Evolutionary conservation across 2,797 vertebrate genomes (phyloP).

Genomic region (Sebastes steindachneri): DNA sequence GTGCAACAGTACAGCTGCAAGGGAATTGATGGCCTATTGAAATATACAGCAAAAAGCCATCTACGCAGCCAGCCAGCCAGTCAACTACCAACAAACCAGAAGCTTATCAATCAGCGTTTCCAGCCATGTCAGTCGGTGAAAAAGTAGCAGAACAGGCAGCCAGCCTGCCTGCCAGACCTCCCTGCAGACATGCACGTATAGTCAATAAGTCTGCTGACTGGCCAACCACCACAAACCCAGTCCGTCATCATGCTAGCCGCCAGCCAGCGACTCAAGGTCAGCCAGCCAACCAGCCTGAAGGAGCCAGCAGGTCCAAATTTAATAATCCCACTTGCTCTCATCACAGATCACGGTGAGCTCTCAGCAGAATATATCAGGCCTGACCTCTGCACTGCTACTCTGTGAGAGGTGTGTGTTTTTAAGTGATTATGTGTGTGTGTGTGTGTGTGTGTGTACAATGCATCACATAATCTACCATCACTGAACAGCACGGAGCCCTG

Average conservation of each 20-base stretch:
- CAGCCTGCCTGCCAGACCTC: slow-evolving; percentile 23
- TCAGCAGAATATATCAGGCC: slow-evolving; percentile 66
- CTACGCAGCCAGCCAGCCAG: not conserved
- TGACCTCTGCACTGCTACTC: slow-evolving; percentile 58
- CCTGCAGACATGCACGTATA: slow-evolving; percentile 34
- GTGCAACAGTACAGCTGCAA: slow-evolving; percentile 3
- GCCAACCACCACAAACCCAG: slow-evolving; percentile 34
- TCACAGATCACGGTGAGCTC: slow-evolving; percentile 63
- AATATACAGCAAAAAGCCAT: slow-evolving; percentile 37
- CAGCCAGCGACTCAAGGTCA: slow-evolving; percentile 72
- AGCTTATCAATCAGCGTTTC: slow-evolving; percentile 28
- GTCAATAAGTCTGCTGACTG: slow-evolving; percentile 58
- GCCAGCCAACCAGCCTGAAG: slow-evolving; percentile 54
- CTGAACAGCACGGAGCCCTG: not conserved
- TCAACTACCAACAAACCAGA: slow-evolving; percentile 22
- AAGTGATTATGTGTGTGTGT: slow-evolving; percentile 19
- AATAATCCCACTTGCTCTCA: slow-evolving; percentile 72
- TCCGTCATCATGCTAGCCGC: slow-evolving; percentile 39
- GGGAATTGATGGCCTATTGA: slow-evolving; percentile 27
- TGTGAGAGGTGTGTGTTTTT: slow-evolving; percentile 20
- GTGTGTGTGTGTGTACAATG: not conserved
- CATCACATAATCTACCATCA: slow-evolving; percentile 8
- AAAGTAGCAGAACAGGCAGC: slow-evolving; percentile 17
- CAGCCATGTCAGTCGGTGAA: slow-evolving; percentile 5
- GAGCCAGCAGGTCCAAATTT: slow-evolving; percentile 67